Evolutionary conservation across 1,140 invertebrate genomes (phyloP).

Genomic region (Potamilus streckersoni): DNA sequence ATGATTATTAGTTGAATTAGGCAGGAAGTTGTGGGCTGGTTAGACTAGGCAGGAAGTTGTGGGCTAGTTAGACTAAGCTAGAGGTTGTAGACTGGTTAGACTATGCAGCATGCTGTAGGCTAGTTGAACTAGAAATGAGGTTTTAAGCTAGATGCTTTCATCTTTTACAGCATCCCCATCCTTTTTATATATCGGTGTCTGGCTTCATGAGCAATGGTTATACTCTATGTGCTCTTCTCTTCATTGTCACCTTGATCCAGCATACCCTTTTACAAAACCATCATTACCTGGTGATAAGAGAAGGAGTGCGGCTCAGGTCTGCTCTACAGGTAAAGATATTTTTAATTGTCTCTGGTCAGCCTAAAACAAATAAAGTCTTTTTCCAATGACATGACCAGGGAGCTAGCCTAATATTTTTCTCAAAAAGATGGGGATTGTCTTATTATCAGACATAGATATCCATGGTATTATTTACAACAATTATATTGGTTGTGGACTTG

Average conservation of each 20-base stretch:
- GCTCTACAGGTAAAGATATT: constrained; percentile 75
- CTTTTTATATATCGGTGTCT: constrained; percentile 66
- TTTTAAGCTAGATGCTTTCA: not conserved
- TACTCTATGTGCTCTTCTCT: constrained; percentile 79
- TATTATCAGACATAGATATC: not conserved
- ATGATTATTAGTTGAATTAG: no score
- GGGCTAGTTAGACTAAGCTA: no score
- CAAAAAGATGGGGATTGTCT: not conserved
- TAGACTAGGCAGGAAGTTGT: no score
- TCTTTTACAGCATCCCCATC: not conserved
- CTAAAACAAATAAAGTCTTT: not conserved
- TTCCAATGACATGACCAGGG: not conserved
- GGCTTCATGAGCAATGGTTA: constrained; percentile 83
- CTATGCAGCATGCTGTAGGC: no score
- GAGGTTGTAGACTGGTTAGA: no score
- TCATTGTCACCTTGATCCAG: constrained; percentile 80
- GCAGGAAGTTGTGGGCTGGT: no score
- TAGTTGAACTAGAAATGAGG: no score
- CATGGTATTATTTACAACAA: not conserved
- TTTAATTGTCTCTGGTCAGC: not conserved
- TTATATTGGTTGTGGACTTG: not conserved
- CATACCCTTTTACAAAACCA: constrained; percentile 86
- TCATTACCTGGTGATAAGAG: constrained; percentile 83
- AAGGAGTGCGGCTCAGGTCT: constrained; percentile 83
- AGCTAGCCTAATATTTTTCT: not conserved